Conservation (phyloP, 2,113 vertebrate species). For the Recurvirostra avosetta region DNA sequence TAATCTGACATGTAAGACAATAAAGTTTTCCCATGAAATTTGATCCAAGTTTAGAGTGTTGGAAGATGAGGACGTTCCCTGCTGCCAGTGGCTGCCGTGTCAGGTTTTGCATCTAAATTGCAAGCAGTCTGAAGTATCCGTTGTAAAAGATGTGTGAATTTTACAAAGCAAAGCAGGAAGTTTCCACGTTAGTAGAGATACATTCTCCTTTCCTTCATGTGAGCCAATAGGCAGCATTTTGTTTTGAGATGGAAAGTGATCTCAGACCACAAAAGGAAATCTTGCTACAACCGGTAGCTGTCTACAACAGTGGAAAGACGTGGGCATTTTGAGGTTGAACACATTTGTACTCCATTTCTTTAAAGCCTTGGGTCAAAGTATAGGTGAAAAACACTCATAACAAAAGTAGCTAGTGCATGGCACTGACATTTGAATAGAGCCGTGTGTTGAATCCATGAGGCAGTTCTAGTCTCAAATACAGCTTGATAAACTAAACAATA, state of each 20-base stretch:
- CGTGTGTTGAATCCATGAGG: background rate
- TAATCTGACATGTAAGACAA: background rate
- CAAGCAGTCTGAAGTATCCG: background rate
- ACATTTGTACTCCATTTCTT: background rate
- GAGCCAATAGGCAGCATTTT: background rate
- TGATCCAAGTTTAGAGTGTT: background rate
- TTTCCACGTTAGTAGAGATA: background rate
- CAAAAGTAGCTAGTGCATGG: background rate
- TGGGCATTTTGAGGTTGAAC: background rate
- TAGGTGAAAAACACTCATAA: background rate
- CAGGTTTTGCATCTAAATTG: background rate
- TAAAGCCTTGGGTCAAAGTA: background rate
- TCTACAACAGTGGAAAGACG: background rate
- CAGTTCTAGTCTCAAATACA: background rate
- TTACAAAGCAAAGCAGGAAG: background rate
- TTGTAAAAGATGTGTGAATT: background rate
- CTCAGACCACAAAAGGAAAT: background rate
- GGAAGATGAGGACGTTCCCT: background rate
- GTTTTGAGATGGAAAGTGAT: background rate
- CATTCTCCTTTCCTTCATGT: background rate
- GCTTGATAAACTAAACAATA: background rate
- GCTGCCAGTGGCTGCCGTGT: background rate
- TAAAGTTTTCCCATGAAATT: background rate
- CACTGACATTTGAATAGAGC: background rate
- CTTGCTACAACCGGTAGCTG: background rate